Conservation (phyloP, 2,797 vertebrate genomes). For the Sebastes trivittatus region DNA sequence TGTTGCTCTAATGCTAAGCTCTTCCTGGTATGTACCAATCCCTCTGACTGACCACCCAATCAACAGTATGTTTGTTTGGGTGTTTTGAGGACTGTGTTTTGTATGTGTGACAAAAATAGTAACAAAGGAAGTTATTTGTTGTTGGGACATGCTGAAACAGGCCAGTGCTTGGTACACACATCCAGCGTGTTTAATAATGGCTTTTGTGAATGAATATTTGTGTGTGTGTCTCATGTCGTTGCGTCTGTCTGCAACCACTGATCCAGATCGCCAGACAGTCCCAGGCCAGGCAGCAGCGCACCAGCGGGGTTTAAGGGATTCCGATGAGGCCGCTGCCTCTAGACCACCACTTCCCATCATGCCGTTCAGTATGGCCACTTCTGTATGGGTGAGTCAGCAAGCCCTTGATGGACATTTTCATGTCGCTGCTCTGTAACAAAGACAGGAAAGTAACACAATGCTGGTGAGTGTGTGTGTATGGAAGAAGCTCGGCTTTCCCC, state of each 20-base stretch:
- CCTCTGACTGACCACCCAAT: conserved; percentile 27
- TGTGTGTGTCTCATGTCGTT: conserved; percentile 17
- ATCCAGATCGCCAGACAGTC: conserved; percentile 12
- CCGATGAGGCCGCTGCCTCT: conserved; percentile 5
- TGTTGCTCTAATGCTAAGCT: conserved; percentile 33
- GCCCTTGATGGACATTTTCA: conserved; percentile 39
- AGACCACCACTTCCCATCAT: conserved; percentile 45
- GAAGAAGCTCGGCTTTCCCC: conserved; percentile 2
- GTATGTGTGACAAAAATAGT: conserved; percentile 20
- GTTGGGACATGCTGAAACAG: conserved; percentile 55
- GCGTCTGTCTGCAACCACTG: conserved; percentile 37
- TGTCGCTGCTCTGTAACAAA: conserved; percentile 51
- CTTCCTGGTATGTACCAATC: conserved; percentile 17
- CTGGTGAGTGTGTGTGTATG: background rate
- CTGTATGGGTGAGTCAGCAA: conserved; percentile 54
- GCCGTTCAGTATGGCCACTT: conserved; percentile 36
- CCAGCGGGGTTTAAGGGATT: conserved; percentile 31
- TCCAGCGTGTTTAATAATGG: conserved; percentile 41
- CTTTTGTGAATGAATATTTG: conserved; percentile 48
- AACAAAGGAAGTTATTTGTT: conserved; percentile 36
- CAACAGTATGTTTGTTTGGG: conserved; percentile 40
- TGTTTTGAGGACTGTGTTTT: conserved; percentile 12
- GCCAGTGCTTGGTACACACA: conserved; percentile 40
- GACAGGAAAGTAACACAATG: conserved; percentile 40
- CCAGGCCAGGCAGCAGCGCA: conserved; percentile 31